Evolutionary conservation across 2,797 vertebrate genomes (phyloP).

Genomic region (Oophaga sylvatica): DNA sequence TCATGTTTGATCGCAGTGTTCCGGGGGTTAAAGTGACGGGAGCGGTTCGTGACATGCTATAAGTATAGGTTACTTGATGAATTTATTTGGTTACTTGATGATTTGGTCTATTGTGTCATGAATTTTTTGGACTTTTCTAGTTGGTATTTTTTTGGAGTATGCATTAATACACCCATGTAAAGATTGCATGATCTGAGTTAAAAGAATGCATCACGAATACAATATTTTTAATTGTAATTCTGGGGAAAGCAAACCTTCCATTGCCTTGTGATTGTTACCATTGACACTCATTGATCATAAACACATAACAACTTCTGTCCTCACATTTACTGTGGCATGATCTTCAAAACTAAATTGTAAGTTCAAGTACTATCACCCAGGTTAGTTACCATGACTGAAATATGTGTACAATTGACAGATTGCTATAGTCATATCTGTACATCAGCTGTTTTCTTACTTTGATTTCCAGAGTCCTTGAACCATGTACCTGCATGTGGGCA

Average conservation of each 20-base stretch:
- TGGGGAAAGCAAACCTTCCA: not conserved
- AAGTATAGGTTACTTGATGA: too few relatives aligned
- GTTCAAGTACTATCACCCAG: not conserved
- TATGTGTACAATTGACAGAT: not conserved
- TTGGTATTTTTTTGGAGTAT: too few relatives aligned
- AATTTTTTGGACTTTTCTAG: too few relatives aligned
- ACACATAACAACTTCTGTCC: not conserved
- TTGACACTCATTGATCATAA: not conserved
- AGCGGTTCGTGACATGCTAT: too few relatives aligned
- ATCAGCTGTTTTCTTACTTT: constrained; percentile 19
- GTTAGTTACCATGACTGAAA: not conserved
- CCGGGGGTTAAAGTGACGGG: too few relatives aligned
- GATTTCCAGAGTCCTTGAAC: constrained; percentile 49
- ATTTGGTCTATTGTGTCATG: too few relatives aligned
- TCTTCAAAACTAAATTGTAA: not conserved
- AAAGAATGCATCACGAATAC: too few relatives aligned
- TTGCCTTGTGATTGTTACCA: not conserved
- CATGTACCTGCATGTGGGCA: constrained; percentile 51
- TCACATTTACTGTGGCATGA: not conserved
- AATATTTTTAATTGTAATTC: too few relatives aligned
- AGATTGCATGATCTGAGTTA: too few relatives aligned
- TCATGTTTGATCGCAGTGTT: too few relatives aligned
- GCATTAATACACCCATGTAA: too few relatives aligned
- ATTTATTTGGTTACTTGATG: too few relatives aligned
- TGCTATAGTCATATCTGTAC: constrained; percentile 23